phyloP scores from a whole-genome alignment of 2,797 vertebrate genomes.

The Simalia tracyae region DNA sequence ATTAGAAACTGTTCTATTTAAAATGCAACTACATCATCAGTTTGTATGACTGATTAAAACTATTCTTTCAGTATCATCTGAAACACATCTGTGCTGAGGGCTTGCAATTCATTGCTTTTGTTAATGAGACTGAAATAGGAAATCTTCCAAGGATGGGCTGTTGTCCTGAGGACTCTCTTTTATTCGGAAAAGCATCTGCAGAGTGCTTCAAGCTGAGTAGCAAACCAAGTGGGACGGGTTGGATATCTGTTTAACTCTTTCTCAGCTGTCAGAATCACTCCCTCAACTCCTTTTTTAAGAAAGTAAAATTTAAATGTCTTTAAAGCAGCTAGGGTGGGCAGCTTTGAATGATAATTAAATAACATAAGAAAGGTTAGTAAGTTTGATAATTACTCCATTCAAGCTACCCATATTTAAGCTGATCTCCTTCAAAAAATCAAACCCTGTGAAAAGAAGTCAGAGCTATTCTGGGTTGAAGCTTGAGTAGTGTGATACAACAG shows the following conservation, averaged over 20 bases:
- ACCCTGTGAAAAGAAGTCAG: too few relatives aligned
- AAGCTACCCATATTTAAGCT: too few relatives aligned
- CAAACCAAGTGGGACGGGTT: too few relatives aligned
- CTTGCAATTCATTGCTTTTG: not conserved
- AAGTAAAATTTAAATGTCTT: not conserved
- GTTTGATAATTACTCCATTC: not conserved
- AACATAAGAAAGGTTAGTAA: not conserved
- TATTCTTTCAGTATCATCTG: not conserved
- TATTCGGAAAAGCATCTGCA: not conserved
- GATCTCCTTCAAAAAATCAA: too few relatives aligned
- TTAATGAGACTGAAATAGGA: not conserved
- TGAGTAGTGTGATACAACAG: too few relatives aligned
- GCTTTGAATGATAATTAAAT: not conserved
- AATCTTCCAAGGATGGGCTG: not conserved
- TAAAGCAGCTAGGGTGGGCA: too few relatives aligned
- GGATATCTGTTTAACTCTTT: not conserved
- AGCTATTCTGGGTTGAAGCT: too few relatives aligned
- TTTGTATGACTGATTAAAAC: not conserved
- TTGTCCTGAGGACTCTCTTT: not conserved
- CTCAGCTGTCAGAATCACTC: not conserved
- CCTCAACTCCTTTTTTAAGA: too few relatives aligned
- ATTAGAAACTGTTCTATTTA: not conserved
- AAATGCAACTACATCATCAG: not conserved
- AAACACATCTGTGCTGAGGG: not conserved
- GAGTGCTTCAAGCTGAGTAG: not conserved